Evolutionary conservation across 2,797 vertebrate genomes (phyloP), one percentile per base, ranked within the genome.

Genomic region (Danionella dracula): DNA sequence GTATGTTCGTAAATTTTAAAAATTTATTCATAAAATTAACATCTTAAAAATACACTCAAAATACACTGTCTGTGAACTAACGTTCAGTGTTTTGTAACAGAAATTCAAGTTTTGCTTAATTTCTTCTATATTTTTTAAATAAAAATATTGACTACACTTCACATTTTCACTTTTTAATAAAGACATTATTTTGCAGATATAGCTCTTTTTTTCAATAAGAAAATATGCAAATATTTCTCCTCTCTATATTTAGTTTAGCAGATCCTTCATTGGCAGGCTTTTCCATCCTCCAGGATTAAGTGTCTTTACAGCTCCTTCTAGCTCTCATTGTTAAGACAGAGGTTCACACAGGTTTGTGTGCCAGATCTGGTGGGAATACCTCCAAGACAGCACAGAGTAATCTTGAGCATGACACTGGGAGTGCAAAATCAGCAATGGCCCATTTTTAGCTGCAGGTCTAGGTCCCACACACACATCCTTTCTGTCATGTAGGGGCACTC

Each of bases 361-460:
- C 40, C 56, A 45, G 32, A 11, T 58, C 56, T 58, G 3, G 15
- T 11, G 56, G 56, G 56, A 58, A 20, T 32, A 37, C 46, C 29
- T 35, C 8, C 19, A 21, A 0, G 42, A 15, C 31, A 48, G 42
- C 35, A 48, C 23, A 17, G 10, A 31, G 46, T 19, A 37, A 46
- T 46, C 31, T 31, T 1, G 12, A 49, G 34, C 34, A 29, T 6
- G 29, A 12, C 49, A 44, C 2, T 31, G 13, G 34, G 17, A 34
- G 3, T 16, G 61, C 38, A 41, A 32, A 44, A 53, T 64, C 37
- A 64, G 27, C 48, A 53, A 6, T 0, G 48, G 9, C 27, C 17
- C 37, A 34, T 32, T 64, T 54, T 27, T 23, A 34, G 17, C 35
- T 31, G n/a, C 27, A 59, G 37, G 41, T 19, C 20, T 44, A 13